Base-by-base conservation (phyloP, 2,888 invertebrate genomes). In the Luperina testacea region DNA sequence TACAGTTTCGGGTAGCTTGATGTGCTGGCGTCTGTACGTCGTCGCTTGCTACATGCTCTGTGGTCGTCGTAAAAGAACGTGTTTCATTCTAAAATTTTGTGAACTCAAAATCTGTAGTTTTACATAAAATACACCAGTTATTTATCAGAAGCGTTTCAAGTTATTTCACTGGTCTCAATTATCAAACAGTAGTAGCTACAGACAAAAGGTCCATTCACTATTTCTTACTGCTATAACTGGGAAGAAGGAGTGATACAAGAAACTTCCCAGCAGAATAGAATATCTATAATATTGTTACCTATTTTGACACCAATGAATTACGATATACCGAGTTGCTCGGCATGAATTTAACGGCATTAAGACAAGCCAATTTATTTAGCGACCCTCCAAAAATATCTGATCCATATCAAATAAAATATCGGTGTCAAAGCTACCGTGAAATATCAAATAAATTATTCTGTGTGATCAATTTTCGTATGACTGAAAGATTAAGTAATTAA, bases 361-460 rank as follows among this genome's bases (percentile, higher is more conserved):
- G 67, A 32, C 32, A 61, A 65, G 9, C 0, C n/a, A 80, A 75
- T 48, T 70, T 71, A 78, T 67, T 59, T 27, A 24, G 15, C n/a
- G 5, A 59, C 42, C 17, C n/a, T 63, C 63, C 32, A 17, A 64
- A 77, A 71, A 80, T 61, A 65, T 79, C 45, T 38, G 75, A 77
- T 67, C 57, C 45, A 38, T 20, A 51, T 42, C 51, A 68, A 81
- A 80, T 57, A 80, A 78, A 75, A 81, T 64, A 68, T 74, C 38
- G 45, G n/a, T 61, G 64, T 42, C 72, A 68, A 70, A 76, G 53
- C 69, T 69, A 42, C 51, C 13, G 42, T 53, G 38, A 80, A 77
- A 65, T 72, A 77, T 80, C 24, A 72, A 75, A 80, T 84, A 68
- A 87, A 82, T 81, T 67, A 75, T 78, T 76, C 59, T 53, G n/a